phyloP scores from a whole-genome alignment of 2,113 vertebrate genomes.

The Eublepharis macularius region DNA sequence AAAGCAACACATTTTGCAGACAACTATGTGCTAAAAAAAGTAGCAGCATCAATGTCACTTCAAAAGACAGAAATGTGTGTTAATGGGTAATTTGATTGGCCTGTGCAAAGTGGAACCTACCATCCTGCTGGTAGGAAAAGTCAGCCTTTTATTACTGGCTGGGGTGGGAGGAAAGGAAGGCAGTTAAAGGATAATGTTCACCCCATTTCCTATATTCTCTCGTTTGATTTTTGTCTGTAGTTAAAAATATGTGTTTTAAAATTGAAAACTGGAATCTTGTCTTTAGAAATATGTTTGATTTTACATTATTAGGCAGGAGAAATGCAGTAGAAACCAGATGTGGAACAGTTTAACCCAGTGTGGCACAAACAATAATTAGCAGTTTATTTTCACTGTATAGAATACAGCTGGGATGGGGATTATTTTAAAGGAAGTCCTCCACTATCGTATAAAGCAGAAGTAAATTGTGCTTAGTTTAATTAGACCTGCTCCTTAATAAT shows the following conservation, averaged over 20 bases:
- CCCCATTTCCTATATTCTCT: background rate
- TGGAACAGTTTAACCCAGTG: background rate
- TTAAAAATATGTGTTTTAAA: background rate
- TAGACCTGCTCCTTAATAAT: too few relatives aligned
- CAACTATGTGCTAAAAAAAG: background rate
- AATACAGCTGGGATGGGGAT: too few relatives aligned
- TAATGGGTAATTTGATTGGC: background rate
- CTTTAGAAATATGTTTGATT: background rate
- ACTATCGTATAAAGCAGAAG: too few relatives aligned
- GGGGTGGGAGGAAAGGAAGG: background rate
- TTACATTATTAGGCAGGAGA: background rate
- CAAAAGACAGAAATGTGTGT: background rate
- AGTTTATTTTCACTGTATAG: too few relatives aligned
- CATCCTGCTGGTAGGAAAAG: background rate
- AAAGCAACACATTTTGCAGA: slow-evolving; percentile 5
- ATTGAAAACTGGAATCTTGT: background rate
- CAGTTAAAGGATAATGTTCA: background rate
- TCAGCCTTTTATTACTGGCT: background rate
- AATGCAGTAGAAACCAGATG: background rate
- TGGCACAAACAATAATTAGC: background rate
- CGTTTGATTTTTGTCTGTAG: background rate
- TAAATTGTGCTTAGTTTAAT: too few relatives aligned
- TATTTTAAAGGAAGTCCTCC: too few relatives aligned
- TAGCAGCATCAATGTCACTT: background rate
- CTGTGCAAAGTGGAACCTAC: background rate